Base-by-base conservation (phyloP, 2,113 vertebrate genomes). In the Rostratula benghalensis region DNA sequence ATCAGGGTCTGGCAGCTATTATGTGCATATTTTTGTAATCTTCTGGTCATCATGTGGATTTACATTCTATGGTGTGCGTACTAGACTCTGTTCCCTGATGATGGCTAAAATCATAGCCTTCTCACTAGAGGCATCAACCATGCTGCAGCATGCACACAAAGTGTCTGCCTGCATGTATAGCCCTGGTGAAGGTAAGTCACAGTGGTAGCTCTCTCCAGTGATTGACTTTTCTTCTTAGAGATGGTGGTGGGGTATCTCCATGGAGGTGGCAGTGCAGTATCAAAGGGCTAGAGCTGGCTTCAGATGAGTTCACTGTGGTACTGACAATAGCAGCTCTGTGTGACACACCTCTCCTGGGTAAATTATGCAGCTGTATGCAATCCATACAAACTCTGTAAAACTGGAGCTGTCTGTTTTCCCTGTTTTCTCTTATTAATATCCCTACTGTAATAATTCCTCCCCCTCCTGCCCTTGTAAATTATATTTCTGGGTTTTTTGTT, bases 361-460 rank as follows among this genome's bases (percentile, higher is more conserved):
- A 90, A 90, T 95, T 79, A 87, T 68, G 65, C 57, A 95, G 45
- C 65, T 94, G 61, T 80, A 88, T 93, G 68, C 50, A 50, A 86
- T 63, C 50, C 61, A 67, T 51, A 83, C 1, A 2, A 65, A 65
- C 41, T 57, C 67, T 67, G 28, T 33, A 63, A 39, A 86, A 41
- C n/a, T 43, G 28, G 8, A 27, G 21, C 28, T 75, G 37, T 37
- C 28, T 89, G 15, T 57, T 54, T 79, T 67, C 60, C 43, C 50
- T 75, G 35, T 78, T 74, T 87, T 94, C 41, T 76, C 57, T 79
- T 84, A 75, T 78, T 65, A 94, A 80, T 87, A 91, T 80, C 87
- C 45, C 12, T 90, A 14, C 61, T 65, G 48, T 27, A 76, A 43
- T 56, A 93, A 74, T 50, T 67, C 31, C 53, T 73, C 15, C 5